These are phyloP conservation scores for Tokudaia tokunoshimensis DNA, from an alignment of 2,797 vertebrate genomes.

Conservation along the genomic window DNA sequence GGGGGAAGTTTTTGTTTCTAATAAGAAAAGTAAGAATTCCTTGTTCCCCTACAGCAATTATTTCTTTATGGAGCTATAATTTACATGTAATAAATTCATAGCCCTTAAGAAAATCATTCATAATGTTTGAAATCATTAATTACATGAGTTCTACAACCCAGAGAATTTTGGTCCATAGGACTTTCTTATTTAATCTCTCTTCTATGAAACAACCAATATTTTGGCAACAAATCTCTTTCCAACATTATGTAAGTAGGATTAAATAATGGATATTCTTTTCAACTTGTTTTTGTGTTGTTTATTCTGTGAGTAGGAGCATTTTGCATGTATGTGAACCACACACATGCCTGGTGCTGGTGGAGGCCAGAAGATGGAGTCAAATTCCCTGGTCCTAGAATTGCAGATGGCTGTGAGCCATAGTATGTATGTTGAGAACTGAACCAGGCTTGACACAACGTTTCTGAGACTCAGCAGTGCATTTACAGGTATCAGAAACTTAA, in stretches of 20 bases:
- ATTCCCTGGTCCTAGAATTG: neutral
- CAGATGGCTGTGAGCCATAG: no score
- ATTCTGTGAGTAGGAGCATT: neutral
- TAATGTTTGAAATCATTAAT: constrained; percentile 46
- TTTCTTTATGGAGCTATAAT: constrained; percentile 62
- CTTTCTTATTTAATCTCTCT: neutral
- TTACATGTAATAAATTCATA: constrained; percentile 19
- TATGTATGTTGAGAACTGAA: neutral
- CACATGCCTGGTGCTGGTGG: neutral
- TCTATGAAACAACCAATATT: neutral
- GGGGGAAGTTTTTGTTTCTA: constrained; percentile 19
- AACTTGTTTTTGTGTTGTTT: neutral
- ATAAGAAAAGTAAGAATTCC: constrained; percentile 16
- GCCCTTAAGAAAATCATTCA: constrained; percentile 21
- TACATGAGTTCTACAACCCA: neutral
- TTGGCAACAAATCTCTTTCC: neutral
- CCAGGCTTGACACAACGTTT: neutral
- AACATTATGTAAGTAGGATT: neutral
- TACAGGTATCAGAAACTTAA: neutral
- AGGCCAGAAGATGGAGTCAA: neutral
- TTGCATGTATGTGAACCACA: neutral
- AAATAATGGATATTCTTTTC: neutral
- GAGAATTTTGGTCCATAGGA: neutral
- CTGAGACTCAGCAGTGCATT: neutral
- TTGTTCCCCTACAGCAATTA: neutral